phyloP scores from a whole-genome alignment of 2,797 vertebrate genomes.

The Scolopax bukidnonensis region DNA sequence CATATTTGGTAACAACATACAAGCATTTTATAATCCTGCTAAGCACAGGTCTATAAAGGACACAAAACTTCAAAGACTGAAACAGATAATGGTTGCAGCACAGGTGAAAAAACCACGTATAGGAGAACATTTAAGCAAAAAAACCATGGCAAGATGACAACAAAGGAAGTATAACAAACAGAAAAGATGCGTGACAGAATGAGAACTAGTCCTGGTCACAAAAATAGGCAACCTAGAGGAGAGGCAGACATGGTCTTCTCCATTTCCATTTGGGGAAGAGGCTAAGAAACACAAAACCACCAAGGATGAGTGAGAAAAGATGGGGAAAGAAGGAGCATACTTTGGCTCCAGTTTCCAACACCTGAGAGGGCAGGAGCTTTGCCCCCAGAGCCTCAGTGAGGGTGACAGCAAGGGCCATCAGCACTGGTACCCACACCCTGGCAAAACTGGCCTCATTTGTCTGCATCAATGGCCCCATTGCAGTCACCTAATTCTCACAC shows the following conservation, averaged over 20 bases:
- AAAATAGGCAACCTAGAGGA: background rate
- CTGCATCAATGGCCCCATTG: background rate
- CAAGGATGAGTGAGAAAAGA: fast-evolving
- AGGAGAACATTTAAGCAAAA: background rate
- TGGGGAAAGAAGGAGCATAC: background rate
- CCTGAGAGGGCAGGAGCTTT: background rate
- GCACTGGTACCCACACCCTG: background rate
- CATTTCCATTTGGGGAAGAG: background rate
- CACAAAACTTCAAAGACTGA: fast-evolving
- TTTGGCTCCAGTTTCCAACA: background rate
- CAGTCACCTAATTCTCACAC: background rate
- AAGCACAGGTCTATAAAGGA: background rate
- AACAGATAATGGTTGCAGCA: fast-evolving
- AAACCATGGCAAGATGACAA: background rate
- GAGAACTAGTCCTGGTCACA: background rate
- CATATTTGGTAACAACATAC: fast-evolving
- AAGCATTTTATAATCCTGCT: background rate
- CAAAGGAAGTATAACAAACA: background rate
- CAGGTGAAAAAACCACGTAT: fast-evolving
- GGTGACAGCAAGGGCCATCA: fast-evolving
- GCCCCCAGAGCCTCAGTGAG: background rate
- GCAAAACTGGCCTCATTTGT: background rate
- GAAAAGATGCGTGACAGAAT: background rate
- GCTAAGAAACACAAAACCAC: background rate
- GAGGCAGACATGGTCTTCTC: background rate